A percentile compares a stretch with the other conserved stretches of the same genome.
Conservation (phyloP, 2,797 vertebrate species). For the Poliocrania exsul region DNA sequence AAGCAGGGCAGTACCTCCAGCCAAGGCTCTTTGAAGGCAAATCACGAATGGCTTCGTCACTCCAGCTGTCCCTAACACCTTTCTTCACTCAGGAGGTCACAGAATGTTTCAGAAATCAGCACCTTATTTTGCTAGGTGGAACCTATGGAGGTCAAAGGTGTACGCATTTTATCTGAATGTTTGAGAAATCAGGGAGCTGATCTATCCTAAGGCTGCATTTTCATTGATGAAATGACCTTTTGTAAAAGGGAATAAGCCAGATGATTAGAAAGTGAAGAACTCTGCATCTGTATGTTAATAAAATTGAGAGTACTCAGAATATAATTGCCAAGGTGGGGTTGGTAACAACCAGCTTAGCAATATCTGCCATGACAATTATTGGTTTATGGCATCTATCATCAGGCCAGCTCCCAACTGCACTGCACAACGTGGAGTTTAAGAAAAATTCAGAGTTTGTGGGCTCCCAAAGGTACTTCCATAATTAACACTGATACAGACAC, state of each 20-base stretch:
- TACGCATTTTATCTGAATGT: not conserved
- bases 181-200: not conserved
- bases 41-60: fast-evolving
- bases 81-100: not conserved
- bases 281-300: not conserved
- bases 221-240: not conserved
- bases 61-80: not conserved
- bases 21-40: not conserved
- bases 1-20: not conserved
- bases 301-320: not conserved
- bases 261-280: not conserved
- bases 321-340: not conserved
- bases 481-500: not conserved
- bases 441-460: not conserved
- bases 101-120: not conserved
- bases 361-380: not conserved
- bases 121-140: not conserved
- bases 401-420: not conserved
- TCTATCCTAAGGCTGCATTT: not conserved
- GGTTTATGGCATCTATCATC: not conserved
- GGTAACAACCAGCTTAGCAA: not conserved
- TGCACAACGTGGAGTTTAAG: not conserved
- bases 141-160: not conserved
- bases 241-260: not conserved
- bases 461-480: not conserved